Conservation (phyloP, 2,888 invertebrate species). For the Alentia gelatinosa region DNA sequence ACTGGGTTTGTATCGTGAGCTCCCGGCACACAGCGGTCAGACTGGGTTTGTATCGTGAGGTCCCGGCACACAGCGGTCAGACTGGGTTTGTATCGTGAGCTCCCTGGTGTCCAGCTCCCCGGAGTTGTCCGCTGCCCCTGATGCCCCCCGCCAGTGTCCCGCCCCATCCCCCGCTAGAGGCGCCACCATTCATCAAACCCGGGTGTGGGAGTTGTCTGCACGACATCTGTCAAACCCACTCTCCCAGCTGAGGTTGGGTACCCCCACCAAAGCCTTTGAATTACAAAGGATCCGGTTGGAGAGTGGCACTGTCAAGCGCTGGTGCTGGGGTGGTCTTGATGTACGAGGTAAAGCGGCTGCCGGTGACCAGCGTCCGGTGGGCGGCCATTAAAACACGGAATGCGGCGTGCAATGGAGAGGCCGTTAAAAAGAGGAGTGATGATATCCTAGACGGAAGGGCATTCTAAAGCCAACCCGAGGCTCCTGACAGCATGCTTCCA, state of each 20-base stretch:
- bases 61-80: too few relatives aligned
- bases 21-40: too few relatives aligned
- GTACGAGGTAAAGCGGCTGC: neutral
- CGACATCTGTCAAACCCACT: too few relatives aligned
- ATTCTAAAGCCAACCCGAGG: neutral
- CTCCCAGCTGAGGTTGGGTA: neutral
- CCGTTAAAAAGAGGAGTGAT: neutral
- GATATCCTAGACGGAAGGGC: neutral
- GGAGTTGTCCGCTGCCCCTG: too few relatives aligned
- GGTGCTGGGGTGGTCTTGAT: neutral
- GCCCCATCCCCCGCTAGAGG: neutral
- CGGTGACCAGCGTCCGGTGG: neutral
- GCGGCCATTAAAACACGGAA: slow-evolving; percentile 7
- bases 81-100: too few relatives aligned
- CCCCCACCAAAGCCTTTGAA: neutral
- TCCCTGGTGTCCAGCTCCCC: neutral
- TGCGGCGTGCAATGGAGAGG: neutral
- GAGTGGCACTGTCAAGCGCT: neutral
- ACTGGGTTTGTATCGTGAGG: too few relatives aligned
- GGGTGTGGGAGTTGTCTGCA: too few relatives aligned
- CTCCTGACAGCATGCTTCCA: too few relatives aligned
- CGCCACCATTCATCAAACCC: too few relatives aligned
- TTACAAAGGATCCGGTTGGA: neutral
- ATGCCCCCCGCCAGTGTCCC: neutral
- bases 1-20: too few relatives aligned